These are phyloP conservation scores for Colaptes auratus DNA, from an alignment of 2,113 vertebrate species.

Conservation along the genomic window DNA sequence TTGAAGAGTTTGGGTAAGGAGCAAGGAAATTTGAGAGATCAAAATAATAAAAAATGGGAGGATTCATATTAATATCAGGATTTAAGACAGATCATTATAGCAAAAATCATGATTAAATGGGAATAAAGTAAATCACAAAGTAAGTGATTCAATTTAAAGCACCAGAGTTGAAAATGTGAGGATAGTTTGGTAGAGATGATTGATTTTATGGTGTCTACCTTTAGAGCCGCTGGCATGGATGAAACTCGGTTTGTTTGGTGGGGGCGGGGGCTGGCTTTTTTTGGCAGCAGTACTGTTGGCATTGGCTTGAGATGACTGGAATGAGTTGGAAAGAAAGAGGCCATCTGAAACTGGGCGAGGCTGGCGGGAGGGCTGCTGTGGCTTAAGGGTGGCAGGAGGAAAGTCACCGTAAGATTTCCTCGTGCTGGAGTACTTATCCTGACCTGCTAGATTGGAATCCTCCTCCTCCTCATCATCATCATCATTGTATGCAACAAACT, in stretches of 20 bases:
- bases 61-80: slow-evolving; percentile 25
- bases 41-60: slow-evolving; percentile 47
- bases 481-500: slow-evolving; percentile 93
- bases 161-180: slow-evolving; percentile 26
- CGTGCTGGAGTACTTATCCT: slow-evolving; percentile 90
- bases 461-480: slow-evolving; percentile 86
- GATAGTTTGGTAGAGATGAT: slow-evolving; percentile 52
- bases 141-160: slow-evolving; percentile 29
- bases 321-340: slow-evolving; percentile 93
- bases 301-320: slow-evolving; percentile 88
- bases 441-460: slow-evolving; percentile 88
- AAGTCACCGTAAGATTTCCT: slow-evolving; percentile 91
- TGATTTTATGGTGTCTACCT: slow-evolving; percentile 83
- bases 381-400: slow-evolving; percentile 78
- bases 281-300: slow-evolving; percentile 91
- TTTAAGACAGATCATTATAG: slow-evolving; percentile 57
- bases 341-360: slow-evolving; percentile 91
- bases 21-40: slow-evolving; percentile 44
- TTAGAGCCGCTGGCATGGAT: slow-evolving; percentile 78
- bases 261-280: slow-evolving; percentile 82
- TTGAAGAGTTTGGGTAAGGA: slow-evolving; percentile 32
- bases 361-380: slow-evolving; percentile 84
- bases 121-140: slow-evolving; percentile 37
- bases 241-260: slow-evolving; percentile 83
- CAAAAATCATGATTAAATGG: slow-evolving; percentile 35